A percentile compares a stretch with the other conserved stretches of the same genome.
Conservation (phyloP, 2,113 vertebrate genomes). For the Paedocypris sp. region DNA sequence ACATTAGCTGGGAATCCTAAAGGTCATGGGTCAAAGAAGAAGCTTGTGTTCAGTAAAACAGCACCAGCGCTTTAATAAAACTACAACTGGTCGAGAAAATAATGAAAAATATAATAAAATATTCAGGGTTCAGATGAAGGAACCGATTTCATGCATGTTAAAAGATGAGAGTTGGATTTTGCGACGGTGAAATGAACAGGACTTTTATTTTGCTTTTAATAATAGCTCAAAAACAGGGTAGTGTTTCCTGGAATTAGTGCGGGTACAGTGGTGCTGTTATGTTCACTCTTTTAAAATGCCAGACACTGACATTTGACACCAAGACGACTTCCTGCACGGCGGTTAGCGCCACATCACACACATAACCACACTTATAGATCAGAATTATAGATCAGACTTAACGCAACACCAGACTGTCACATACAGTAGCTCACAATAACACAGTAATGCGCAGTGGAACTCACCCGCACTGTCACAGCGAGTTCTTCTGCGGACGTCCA, state of each 20-base stretch:
- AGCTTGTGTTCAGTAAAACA: too few species aligned
- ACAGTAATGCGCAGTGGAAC: background rate
- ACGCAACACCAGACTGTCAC: background rate
- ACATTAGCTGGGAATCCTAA: too few species aligned
- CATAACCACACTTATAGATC: background rate
- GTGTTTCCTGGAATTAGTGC: background rate
- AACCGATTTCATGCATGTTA: too few species aligned
- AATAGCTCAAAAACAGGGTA: background rate
- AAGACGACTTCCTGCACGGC: background rate
- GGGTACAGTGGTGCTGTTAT: background rate
- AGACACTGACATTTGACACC: background rate
- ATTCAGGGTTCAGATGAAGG: too few species aligned
- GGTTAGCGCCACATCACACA: background rate
- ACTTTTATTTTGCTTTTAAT: background rate
- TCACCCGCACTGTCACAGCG: slow-evolving; percentile 58
- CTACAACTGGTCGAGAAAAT: too few species aligned
- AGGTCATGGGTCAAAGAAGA: too few species aligned
- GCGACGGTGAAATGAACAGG: too few species aligned
- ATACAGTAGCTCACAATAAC: background rate
- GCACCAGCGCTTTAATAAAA: too few species aligned
- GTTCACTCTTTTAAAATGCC: background rate
- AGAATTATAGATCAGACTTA: too few species aligned
- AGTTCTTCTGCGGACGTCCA: slow-evolving; percentile 34
- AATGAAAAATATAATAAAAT: too few species aligned
- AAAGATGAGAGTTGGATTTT: too few species aligned